Evolutionary conservation across 2,113 vertebrate genomes (phyloP), one percentile per base, ranked within the genome.

Genomic region (Hippocampus mohnikei): DNA sequence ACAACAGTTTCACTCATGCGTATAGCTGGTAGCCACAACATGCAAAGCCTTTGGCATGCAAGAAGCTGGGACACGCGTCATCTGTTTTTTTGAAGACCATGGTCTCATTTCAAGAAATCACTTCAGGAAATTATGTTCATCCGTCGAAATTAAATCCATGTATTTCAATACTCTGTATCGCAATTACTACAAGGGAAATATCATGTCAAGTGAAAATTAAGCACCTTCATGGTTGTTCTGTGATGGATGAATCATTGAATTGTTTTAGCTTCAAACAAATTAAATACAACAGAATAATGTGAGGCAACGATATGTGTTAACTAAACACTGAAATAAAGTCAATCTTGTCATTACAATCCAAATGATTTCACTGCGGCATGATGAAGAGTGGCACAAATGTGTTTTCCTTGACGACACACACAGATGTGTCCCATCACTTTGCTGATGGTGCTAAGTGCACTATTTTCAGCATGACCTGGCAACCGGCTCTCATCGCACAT

Each of bases 31-130:
- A 80, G 69, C 55, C 60, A 50, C 44, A 70, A 73, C 81, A 81
- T 84, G 80, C 81, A 63, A 82, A 12, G 75, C 42, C 76, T 66
- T 72, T 76, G 69, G 50, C 79, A 80, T 71, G 77, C 75, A 66
- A 71, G 65, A 41, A 42, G 15, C 23, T 63, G 62, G 44, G 59
- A 56, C 18, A 63, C 61, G 71, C 69, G 66, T n/a, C 15, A 13
- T 41, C 12, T 44, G 18, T 33, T 61, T 61, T 50, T 42, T 64
- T 23, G 12, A 25, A 44, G 10, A 13, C 12, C 10, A 44, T 1
- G 33, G 29, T 40, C 59, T 61, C 18, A 9, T 61, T 40, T 61
- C 21, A 41, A n/a, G 40, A 23, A 63, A 23, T 12, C 33, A 33
- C 6, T 42, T 11, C n/a, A 18, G n/a, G 13, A 41, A 23, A 4